Base-by-base conservation (phyloP, 1,140 invertebrate genomes). In the Tetragnatha versicolor region DNA sequence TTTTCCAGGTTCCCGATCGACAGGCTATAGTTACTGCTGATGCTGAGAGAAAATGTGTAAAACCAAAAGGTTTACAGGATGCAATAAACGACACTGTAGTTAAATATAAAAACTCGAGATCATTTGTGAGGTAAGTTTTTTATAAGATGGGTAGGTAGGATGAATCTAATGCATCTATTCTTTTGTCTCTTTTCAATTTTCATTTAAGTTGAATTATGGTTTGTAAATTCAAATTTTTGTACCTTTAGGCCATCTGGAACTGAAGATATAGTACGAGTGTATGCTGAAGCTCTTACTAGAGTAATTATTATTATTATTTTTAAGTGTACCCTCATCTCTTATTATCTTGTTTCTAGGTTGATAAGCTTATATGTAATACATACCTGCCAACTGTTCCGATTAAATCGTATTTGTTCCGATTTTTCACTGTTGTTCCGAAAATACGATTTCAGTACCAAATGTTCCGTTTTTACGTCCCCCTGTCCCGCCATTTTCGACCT, bases 261-360 rank as follows among this genome's bases (percentile, higher is more conserved):
- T 27, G 98, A 99, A 88, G 95, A 99, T 86, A 88, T 98, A 33
- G 93, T 99, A 2, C 88, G 98, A 75, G 91, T 99, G 0, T 99
- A 99, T 88, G 94, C 96, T 0, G 98, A 99, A 88, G 95, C 96
- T 6, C 89, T 92, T 33, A 93, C 92, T 2, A 89, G 91, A 84
- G 85, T 78, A 65, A 47, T 29, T 45, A 14, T 12, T 14, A 12
- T 1, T 17, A 4, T 7, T 27, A 27, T 45, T 63, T 45, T 45
- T 14, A 45, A 45, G 42, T n/a, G 12, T 45, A 45, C 3, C 12
- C 3, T 45, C 2, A n/a, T n/a, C n/a, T n/a, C n/a, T n/a, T n/a
- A n/a, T n/a, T n/a, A n/a, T n/a, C n/a, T n/a, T n/a, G n/a, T n/a
- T n/a, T n/a, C n/a, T n/a, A n/a, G n/a, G n/a, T n/a, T n/a, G n/a